These are phyloP conservation scores for Rhynchonema sp. DNA, from an alignment of 2,888 invertebrate species.

Conservation along the genomic window DNA sequence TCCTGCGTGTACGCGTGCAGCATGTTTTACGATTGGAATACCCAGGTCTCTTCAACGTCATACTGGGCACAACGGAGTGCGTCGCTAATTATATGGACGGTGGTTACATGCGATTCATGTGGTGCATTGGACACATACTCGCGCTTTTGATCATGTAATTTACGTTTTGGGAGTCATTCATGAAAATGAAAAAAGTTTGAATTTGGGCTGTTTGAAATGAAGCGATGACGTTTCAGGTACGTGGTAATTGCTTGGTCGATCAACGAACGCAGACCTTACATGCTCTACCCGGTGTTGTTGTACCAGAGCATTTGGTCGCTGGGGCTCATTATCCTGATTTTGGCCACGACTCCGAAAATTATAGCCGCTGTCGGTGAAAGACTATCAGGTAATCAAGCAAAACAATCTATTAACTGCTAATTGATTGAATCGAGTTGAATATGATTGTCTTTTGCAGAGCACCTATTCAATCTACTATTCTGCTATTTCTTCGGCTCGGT, in stretches of 20 bases:
- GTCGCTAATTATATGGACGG: conserved; percentile 22
- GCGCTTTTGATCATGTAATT: no score
- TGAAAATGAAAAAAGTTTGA: no score
- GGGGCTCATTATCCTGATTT: background rate
- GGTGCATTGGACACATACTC: no score
- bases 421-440: background rate
- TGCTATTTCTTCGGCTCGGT: background rate
- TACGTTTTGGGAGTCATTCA: no score
- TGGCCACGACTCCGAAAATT: background rate
- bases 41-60: background rate
- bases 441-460: background rate
- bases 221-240: no score
- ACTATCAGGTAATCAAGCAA: background rate
- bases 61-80: conserved; percentile 15
- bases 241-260: no score
- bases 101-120: conserved; percentile 18
- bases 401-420: background rate
- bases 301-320: background rate
- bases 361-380: background rate
- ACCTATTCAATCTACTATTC: background rate
- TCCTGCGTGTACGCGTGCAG: no score
- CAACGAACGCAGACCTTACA: background rate
- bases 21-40: no score
- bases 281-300: background rate
- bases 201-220: no score